Base-by-base conservation (phyloP, 2,888 invertebrate species). In the Spialia ferax region DNA sequence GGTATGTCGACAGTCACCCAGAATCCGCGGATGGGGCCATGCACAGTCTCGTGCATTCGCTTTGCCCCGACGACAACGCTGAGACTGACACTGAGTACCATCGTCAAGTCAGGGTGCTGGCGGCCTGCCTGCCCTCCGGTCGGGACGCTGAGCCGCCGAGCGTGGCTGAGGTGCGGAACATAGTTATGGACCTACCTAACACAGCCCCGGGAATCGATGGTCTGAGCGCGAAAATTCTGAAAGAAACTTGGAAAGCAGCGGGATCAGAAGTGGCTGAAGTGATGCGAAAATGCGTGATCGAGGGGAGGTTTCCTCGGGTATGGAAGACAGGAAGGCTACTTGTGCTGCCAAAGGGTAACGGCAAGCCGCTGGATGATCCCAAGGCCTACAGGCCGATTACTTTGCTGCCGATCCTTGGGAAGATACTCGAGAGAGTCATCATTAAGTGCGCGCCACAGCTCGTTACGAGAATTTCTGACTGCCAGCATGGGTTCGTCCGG, bases 1-100 rank as follows among this genome's bases (percentile, higher is more conserved):
- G n/a, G n/a, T 42, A 42, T 5, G n/a, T 3, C 5, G 42, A 15
- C 2, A n/a, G 5, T 4, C 4, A 42, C 15, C n/a, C 42, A 1
- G 5, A 13, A 0, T 1, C 1, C 15, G 1, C 42, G 15, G 42
- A 0, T 0, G 0, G 6, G 2, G 71, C 79, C 0, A 76, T 76
- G 74, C 10, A 5, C 0, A 45, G 50, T 0, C 56, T 81, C 0
- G 29, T 81, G 1, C 0, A 0, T 0, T 64, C 74, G 0, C 63
- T 82, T 0, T 83, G 77, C 42, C 81, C 79, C 0, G 81, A 80
- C 29, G 80, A 80, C 13, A 65, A 20, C 10, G n/a, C 7, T 0
- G 1, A 45, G 0, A 0, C 0, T 1, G 79, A 81, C 63, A 35
- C 75, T 0, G 20, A 2, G 0, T 75, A 77, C 18, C 82, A 81